Conservation (phyloP, 2,797 vertebrate species). For the Myiotriccus ornatus region DNA sequence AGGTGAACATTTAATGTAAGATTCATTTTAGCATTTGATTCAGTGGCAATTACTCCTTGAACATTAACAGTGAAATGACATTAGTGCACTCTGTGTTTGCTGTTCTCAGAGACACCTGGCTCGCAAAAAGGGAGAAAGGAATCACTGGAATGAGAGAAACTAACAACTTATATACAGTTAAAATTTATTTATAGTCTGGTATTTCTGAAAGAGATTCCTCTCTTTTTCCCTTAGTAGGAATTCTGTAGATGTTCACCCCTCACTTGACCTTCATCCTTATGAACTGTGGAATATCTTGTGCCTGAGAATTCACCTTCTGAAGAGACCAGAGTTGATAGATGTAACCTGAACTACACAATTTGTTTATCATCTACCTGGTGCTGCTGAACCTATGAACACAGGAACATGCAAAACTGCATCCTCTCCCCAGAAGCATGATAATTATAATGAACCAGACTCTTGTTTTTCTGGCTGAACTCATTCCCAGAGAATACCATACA, state of each 20-base stretch:
- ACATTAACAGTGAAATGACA: constrained; percentile 3
- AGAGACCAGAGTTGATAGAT: not conserved
- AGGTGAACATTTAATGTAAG: constrained; percentile 36
- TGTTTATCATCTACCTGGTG: not conserved
- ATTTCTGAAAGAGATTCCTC: not conserved
- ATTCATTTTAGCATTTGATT: constrained; percentile 31
- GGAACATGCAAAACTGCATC: not conserved
- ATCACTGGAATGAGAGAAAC: not conserved
- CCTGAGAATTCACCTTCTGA: not conserved
- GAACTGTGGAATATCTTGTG: not conserved
- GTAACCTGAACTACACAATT: not conserved
- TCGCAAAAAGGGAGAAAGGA: not conserved
- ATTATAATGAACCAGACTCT: not conserved
- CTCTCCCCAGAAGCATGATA: not conserved
- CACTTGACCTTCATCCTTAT: not conserved
- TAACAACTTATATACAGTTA: not conserved
- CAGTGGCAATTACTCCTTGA: constrained; percentile 41
- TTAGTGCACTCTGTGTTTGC: not conserved
- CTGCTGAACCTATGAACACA: not conserved
- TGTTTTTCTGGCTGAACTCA: not conserved
- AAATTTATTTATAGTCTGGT: not conserved
- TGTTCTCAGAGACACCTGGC: not conserved
- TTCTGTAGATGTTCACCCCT: not conserved
- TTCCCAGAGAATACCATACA: not conserved
- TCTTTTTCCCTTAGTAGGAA: not conserved